Evolutionary conservation across 1,140 invertebrate genomes (phyloP).

Genomic region (Alviniconcha marisindica): DNA sequence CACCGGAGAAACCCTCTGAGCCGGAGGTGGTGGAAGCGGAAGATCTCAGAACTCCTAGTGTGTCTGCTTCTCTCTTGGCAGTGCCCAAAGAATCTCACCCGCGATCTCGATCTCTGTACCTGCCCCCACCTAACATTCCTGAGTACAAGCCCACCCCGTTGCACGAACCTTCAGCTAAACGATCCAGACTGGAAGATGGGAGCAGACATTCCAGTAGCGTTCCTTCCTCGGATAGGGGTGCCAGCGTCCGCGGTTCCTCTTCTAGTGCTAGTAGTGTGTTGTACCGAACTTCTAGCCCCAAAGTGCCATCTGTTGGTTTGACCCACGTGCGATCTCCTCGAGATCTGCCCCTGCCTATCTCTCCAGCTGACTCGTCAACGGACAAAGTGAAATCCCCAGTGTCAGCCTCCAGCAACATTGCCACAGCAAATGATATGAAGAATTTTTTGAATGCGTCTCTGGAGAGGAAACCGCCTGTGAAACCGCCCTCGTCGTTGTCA

Average conservation of each 20-base stretch:
- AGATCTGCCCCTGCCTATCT: constrained; percentile 29
- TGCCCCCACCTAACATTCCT: constrained; percentile 28
- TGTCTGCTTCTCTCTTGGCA: neutral
- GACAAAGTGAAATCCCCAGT: constrained; percentile 32
- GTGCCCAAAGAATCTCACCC: constrained; percentile 24
- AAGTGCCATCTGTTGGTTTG: constrained; percentile 2
- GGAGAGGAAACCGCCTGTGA: constrained; percentile 30
- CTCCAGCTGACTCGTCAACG: constrained; percentile 32
- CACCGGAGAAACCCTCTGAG: constrained; percentile 30
- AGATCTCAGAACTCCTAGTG: neutral
- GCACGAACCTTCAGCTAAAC: constrained; percentile 22
- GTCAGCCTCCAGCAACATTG: constrained; percentile 22
- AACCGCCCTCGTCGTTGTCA: neutral
- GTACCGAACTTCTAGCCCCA: neutral
- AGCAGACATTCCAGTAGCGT: constrained; percentile 17
- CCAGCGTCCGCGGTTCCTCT: neutral
- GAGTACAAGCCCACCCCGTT: constrained; percentile 32
- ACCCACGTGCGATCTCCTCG: constrained; percentile 9
- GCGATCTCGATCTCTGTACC: constrained; percentile 8
- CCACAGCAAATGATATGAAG: constrained; percentile 47
- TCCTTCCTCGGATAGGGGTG: neutral
- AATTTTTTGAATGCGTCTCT: constrained; percentile 42
- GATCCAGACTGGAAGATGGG: constrained; percentile 19
- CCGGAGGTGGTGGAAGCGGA: neutral
- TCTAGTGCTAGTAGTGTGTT: neutral